Evolutionary conservation across 2,888 invertebrate genomes (phyloP), one percentile per base, ranked within the genome.

Genomic region (Bimastos eiseni): DNA sequence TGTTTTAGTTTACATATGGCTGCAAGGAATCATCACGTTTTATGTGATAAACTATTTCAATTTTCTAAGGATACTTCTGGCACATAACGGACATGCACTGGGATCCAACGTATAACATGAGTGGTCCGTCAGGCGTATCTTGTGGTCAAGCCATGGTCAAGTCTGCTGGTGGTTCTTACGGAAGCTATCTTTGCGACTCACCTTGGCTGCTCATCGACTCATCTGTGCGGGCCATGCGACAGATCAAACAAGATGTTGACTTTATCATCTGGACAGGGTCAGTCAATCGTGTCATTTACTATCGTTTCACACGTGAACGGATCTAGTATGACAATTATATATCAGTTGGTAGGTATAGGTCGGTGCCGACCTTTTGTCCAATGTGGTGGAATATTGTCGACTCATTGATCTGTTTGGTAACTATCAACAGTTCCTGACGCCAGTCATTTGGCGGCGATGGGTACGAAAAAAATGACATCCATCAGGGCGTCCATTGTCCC

Each of bases 261-360:
- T 98, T 98, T 95, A 97, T 98, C 30, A 96, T 98, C n/a, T 98
- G 98, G 98, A 98, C 98, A 33, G 98, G 98, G 98, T 98, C 96
- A 92, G 91, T 89, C 36, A 37, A 89, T 33, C 33, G n/a, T n/a
- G n/a, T 70, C 30, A 6, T 70, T 70, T 11, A 30, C 13, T n/a
- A 70, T n/a, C 3, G n/a, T 70, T 70, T 70, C n/a, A n/a, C 70
- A n/a, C 70, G 30, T 70, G 70, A 70, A 70, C 21, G 49, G 49
- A 21, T 49, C 24, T 49, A 24, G 24, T 49, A 24, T n/a, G 70
- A n/a, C 30, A n/a, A n/a, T n/a, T 17, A 70, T 70, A 11, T n/a
- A 70, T n/a, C 30, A 13, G 70, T 70, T n/a, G 70, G 70, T 30
- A 70, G 6, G 2, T 19, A 8, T 70, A 15, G 70, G 30, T 70